A percentile compares a stretch with the other conserved stretches of the same genome.
These are phyloP conservation scores for Falco cherrug DNA, from an alignment of 2,797 vertebrate genomes.

Conservation along the genomic window DNA sequence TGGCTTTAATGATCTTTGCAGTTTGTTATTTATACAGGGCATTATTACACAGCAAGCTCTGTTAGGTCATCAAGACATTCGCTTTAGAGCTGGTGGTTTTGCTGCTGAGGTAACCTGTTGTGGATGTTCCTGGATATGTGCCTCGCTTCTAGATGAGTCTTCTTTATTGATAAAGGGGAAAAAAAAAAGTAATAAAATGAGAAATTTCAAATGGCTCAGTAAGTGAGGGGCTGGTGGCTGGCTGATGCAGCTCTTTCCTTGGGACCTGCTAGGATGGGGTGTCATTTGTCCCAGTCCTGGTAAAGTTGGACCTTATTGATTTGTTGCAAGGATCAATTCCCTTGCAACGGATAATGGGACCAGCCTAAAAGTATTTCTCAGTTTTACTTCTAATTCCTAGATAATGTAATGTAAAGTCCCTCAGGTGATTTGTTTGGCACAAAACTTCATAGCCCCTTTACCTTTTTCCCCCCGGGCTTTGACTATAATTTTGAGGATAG, in stretches of 20 bases:
- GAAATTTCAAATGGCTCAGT: neutral
- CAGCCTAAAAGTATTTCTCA: neutral
- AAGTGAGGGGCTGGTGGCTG: rapidly evolving
- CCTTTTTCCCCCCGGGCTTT: neutral
- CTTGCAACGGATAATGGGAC: neutral
- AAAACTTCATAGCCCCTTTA: neutral
- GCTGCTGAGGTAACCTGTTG: neutral
- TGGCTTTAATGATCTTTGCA: conserved; percentile 51
- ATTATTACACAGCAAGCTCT: neutral
- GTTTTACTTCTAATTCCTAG: neutral
- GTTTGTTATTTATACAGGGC: neutral
- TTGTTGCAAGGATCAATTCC: neutral
- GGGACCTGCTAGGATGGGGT: neutral
- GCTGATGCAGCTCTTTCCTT: neutral
- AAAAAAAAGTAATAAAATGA: neutral
- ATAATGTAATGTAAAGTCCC: neutral
- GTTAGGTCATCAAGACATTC: neutral
- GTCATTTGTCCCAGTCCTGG: neutral
- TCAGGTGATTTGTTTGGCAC: neutral
- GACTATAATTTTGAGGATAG: neutral
- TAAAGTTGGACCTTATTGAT: neutral
- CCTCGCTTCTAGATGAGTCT: neutral
- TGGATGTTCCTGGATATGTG: neutral
- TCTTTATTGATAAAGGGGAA: neutral
- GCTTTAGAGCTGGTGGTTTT: conserved; percentile 29